These are phyloP conservation scores for Laticauda laticaudata DNA, from an alignment of 2,113 vertebrate genomes.

Conservation along the genomic window DNA sequence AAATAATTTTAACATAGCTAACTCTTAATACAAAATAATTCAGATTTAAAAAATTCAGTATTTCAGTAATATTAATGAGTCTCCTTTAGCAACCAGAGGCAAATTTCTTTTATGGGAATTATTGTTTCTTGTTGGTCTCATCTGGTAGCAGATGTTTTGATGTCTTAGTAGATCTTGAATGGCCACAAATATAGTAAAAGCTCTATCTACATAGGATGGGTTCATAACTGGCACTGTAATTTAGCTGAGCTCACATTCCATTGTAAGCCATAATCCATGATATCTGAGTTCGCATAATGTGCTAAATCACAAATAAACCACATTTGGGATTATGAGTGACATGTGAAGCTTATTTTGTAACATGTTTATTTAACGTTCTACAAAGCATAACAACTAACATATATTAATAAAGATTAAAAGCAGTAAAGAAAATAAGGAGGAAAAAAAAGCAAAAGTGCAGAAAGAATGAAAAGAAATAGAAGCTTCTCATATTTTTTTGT, in stretches of 20 bases:
- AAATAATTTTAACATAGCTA: not conserved
- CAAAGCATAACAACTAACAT: not conserved
- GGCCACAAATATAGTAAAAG: not conserved
- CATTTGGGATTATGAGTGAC: not conserved
- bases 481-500: not conserved
- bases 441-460: not conserved
- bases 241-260: not conserved
- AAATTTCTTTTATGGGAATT: not conserved
- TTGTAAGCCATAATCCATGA: not conserved
- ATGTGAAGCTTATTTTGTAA: not conserved
- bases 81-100: not conserved
- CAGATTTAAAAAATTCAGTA: not conserved
- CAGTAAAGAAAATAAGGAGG: not conserved
- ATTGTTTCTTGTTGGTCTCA: not conserved
- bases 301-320: not conserved
- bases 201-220: not conserved
- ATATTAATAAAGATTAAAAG: not conserved
- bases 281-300: not conserved
- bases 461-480: not conserved
- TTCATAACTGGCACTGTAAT: not conserved
- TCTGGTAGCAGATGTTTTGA: not conserved
- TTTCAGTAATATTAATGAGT: not conserved
- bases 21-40: not conserved
- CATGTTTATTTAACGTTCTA: not conserved
- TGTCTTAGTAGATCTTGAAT: not conserved